Base-by-base conservation (phyloP, 2,888 invertebrate genomes). In the Fissipunctia ypsillon region DNA sequence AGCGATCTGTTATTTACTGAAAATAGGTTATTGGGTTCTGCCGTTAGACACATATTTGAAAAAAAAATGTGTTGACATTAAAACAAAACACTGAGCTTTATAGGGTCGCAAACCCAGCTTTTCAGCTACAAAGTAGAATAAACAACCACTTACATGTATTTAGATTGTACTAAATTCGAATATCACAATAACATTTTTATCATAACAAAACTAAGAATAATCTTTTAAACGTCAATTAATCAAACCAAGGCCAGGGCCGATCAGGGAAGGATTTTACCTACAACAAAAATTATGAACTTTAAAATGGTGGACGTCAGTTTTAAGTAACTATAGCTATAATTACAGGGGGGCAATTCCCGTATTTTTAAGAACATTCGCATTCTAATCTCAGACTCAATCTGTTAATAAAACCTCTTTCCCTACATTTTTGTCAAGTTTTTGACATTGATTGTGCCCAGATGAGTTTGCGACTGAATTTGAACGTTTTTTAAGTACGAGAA, bases 141-240 rank as follows among this genome's bases (percentile, higher is more conserved):
- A 59, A 71, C 45, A 41, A 63, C 3, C n/a, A 50, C n/a, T 63
- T 52, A 63, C 12, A 25, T 12, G 3, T 25, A 64, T 57, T 48
- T 52, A 57, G 9, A 64, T 35, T 45, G 16, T 65, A 38, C 14
- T 10, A 56, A 45, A 14, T 59, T 19, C 14, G 19, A 61, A 77
- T 81, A 77, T 77, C 68, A 76, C 72, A 75, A 52, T n/a, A n/a
- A n/a, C n/a, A n/a, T 71, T 25, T 52, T 41, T 25, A 45, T 25
- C 14, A 12, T 52, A 64, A 65, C 41, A 76, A 69, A 80, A 76
- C 66, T 69, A 35, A 73, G 14, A 78, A 38, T 63, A 50, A 60
- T 38, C 73, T 66, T 63, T 45, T 67, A 63, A 57, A 66, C 38
- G 45, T 66, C 56, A 77, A 45, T 41, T 31, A 38, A 48, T 31